Evolutionary conservation across 2,888 invertebrate genomes (phyloP), one percentile per base, ranked within the genome.

Genomic region (Epinotia brunnichana): DNA sequence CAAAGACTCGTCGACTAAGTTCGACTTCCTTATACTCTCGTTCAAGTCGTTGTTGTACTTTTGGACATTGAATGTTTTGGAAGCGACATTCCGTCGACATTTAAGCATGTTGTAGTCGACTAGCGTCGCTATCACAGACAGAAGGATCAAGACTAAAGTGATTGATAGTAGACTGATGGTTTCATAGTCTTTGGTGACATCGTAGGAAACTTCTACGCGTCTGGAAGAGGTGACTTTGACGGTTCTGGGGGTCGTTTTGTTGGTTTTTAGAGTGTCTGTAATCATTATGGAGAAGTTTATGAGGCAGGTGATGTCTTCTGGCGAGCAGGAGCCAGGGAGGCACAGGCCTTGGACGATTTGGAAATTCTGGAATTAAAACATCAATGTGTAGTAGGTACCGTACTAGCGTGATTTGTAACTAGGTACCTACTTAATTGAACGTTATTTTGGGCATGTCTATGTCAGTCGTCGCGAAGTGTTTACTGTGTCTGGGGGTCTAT

Each of bases 201-300:
- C 80, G 74, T 90, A 91, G 7, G 78, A 62, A 0, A 76, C 82
- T 35, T 85, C 83, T 2, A 92, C 77, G 64, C 80, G 83, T 75
- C 92, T 85, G 0, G 88, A 76, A 3, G 84, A 83, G 2, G 77
- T 80, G 57, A 93, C 78, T 76, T 82, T 89, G 4, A 88, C 84
- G 3, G 79, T 74, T 69, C 93, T 85, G 2, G 91, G 88, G 0
- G 88, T 77, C 1, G 90, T 87, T 68, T 83, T 87, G 75, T 89
- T 90, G 9, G 85, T 82, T 71, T 89, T 87, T 44, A 90, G 79
- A 71, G 91, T 89, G 71, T 92, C 91, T 74, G 89, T 91, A 54
- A 92, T 85, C 84, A 90, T 90, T 21, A 90, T 86, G 17, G 92
- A 91, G 79, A 94, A 94, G 74, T 89, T 87, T n/a, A 94, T 79